These are phyloP conservation scores for Meriones psammophilus DNA, from an alignment of 2,797 vertebrate species.

Conservation along the genomic window DNA sequence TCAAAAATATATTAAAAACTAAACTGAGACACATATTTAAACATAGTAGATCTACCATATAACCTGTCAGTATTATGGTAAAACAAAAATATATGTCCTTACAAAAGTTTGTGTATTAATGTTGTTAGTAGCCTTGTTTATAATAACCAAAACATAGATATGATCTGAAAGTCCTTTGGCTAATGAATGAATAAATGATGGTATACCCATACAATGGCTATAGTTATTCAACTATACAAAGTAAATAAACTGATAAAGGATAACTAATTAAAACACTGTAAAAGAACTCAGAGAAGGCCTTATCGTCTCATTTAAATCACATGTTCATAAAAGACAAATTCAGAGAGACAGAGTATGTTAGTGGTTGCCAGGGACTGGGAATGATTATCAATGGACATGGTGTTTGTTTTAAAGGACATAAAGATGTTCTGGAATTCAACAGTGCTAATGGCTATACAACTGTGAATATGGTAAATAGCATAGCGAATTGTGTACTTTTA, in stretches of 20 bases:
- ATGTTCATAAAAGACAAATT: neutral
- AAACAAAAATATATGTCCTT: neutral
- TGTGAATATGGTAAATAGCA: constrained; percentile 26
- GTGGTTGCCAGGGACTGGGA: neutral
- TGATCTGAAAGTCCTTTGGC: neutral
- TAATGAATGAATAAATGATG: neutral
- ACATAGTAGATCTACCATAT: neutral
- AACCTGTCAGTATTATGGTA: neutral
- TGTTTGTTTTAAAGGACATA: neutral
- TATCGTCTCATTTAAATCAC: neutral
- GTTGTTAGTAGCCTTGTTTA: neutral
- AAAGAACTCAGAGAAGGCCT: constrained; percentile 1
- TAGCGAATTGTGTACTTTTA: neutral
- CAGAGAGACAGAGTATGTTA: neutral
- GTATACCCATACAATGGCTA: neutral
- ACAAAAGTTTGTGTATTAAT: neutral
- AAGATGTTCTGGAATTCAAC: constrained; percentile 29
- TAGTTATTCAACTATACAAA: neutral
- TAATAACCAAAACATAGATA: neutral
- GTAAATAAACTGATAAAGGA: neutral
- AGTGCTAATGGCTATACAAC: neutral
- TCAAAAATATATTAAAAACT: neutral
- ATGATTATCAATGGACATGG: neutral
- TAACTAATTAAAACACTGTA: neutral
- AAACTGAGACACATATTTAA: neutral